Evolutionary conservation across 2,113 vertebrate species (phyloP), one percentile per base, ranked within the genome.

Genomic region (Epinephelus fuscoguttatus): DNA sequence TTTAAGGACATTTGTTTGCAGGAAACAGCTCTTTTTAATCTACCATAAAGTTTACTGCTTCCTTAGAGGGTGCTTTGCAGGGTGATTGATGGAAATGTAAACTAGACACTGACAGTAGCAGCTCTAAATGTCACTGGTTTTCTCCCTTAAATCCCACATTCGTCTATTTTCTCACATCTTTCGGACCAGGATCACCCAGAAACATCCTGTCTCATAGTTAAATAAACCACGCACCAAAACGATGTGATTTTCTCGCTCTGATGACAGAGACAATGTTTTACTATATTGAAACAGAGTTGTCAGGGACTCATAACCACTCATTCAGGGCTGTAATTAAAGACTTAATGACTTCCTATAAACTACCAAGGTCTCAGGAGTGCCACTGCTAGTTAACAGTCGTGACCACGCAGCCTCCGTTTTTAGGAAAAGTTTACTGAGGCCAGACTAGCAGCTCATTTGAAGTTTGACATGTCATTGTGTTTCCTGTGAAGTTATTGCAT

Each of bases 401-500:
- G 84, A 81, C 70, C 19, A 10, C 23, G 47, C 27, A n/a, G 50
- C 50, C 70, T 84, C 67, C 50, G 23, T 70, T 82, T 86, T 89
- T 85, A 82, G 86, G 70, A 67, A 75, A 77, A 11, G 61, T 70
- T 80, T 47, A 64, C 70, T 13, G 49, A 64, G 8, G 1, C 42
- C 11, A 59, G 15, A 17, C 53, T 47, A 5, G 42, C 37, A 37
- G 55, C 47, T 45, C 50, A 18, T 69, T 59, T 63, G 49, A 23
- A 50, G 30, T 79, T 75, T 83, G 88, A 88, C 88, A 85, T 52
- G 57, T 71, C 86, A 89, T 88, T 90, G 88, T 85, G 88, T 84
- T 80, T 81, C 73, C 62, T 83, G 66, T 79, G 61, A 85, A 92
- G 79, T 88, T 90, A 87, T 64, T 62, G 23, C 78, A 57, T 70